These are phyloP conservation scores for Planiliza haematocheilus DNA, from an alignment of 2,113 vertebrate species.

Conservation along the genomic window DNA sequence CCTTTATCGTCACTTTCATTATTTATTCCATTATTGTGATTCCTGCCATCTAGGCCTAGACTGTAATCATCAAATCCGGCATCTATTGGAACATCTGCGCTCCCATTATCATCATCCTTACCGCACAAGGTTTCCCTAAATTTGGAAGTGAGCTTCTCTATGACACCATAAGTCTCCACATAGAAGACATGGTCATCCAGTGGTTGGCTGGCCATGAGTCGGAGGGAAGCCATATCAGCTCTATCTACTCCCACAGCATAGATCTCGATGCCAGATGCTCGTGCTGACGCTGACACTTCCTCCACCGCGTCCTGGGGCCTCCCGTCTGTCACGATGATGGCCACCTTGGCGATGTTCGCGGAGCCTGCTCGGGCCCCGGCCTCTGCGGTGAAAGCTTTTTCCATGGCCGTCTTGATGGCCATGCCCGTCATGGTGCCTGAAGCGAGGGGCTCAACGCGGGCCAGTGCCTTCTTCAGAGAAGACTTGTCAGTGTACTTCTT, in stretches of 20 bases:
- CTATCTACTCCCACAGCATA: constrained; percentile 92
- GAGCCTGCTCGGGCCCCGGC: constrained; percentile 84
- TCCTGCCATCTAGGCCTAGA: constrained; percentile 57
- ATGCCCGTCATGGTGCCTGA: constrained; percentile 96
- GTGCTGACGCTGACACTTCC: constrained; percentile 85
- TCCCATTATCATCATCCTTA: constrained; percentile 83
- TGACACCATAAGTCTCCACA: constrained; percentile 95
- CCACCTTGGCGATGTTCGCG: constrained; percentile 88
- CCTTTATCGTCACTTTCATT: constrained; percentile 53
- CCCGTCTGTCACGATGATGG: constrained; percentile 93
- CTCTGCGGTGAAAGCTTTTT: constrained; percentile 86
- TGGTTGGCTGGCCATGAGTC: constrained; percentile 90
- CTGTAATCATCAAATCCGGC: constrained; percentile 46
- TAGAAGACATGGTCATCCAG: constrained; percentile 94
- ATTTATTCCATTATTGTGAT: constrained; percentile 55
- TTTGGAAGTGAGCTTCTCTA: constrained; percentile 92
- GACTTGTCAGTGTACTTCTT: constrained; percentile 85
- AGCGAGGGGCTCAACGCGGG: constrained; percentile 86
- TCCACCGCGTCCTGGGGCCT: constrained; percentile 93
- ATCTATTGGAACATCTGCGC: constrained; percentile 61
- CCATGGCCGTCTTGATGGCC: constrained; percentile 91
- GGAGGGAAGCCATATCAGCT: constrained; percentile 90
- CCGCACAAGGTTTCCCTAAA: constrained; percentile 95
- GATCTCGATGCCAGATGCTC: constrained; percentile 88
- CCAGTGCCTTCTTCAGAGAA: constrained; percentile 87